Conservation (phyloP, 2,888 invertebrate species). For the Xestia rhomboidea region DNA sequence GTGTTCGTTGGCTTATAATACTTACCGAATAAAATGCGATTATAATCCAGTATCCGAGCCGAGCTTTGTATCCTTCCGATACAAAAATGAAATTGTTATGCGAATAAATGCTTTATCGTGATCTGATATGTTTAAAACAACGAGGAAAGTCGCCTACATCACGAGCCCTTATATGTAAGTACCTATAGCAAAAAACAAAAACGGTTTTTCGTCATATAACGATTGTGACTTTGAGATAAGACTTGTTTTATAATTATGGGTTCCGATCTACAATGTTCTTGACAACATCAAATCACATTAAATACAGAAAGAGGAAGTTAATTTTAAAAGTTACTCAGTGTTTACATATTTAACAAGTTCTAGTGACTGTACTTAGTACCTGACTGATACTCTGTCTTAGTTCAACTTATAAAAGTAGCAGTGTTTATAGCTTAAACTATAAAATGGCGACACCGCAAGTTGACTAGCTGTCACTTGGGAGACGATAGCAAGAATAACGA, state of each 20-base stretch:
- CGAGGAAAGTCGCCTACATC: not conserved
- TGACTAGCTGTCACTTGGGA: conserved; percentile 72
- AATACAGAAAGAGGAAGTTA: not conserved
- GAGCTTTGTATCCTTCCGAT: conserved; percentile 14
- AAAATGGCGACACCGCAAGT: conserved; percentile 58
- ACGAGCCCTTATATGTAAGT: not conserved
- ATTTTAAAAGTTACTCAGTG: not conserved
- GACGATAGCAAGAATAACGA: conserved; percentile 68
- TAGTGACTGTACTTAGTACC: not conserved
- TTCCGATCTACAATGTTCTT: not conserved
- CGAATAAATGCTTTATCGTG: conserved; percentile 5
- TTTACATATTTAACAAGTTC: not conserved
- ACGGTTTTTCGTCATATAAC: not conserved
- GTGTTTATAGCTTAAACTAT: conserved; percentile 38
- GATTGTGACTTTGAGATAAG: not conserved
- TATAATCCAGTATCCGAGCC: conserved; percentile 15
- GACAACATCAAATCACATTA: not conserved
- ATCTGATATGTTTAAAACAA: conserved; percentile 3
- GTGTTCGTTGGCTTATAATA: conserved; percentile 53
- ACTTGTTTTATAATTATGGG: not conserved
- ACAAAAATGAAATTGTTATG: conserved; percentile 23
- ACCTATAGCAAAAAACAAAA: not conserved
- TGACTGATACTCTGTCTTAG: not conserved
- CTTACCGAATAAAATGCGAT: conserved; percentile 46
- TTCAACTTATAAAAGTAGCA: conserved; percentile 20